Evolutionary conservation across 1,140 invertebrate species (phyloP), one percentile per base, ranked within the genome.

Genomic region (Drosophila seguyi): DNA sequence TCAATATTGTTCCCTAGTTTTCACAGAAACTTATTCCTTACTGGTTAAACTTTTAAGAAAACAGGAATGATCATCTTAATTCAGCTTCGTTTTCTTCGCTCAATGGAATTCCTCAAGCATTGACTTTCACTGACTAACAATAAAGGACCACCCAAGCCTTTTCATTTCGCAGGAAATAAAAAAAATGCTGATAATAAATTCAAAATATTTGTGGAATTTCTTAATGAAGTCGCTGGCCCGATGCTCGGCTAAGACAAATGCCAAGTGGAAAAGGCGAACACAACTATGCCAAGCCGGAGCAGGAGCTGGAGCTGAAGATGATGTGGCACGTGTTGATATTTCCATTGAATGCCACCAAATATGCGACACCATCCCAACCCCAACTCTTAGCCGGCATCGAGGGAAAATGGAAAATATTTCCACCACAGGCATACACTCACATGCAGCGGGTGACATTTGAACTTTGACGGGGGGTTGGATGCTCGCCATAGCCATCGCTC

Each of bases 301-400:
- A 67, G 59, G 22, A 55, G 79, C 38, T 45, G 41, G 22, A 8
- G 60, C 42, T 36, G 34, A 68, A 68, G 68, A 73, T 73, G 69
- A 72, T 73, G 56, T 50, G 81, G 77, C 81, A 88, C 85, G 85
- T 88, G 85, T 76, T 88, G 85, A 88, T 88, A 88, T 88, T 88
- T 81, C 78, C 78, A 88, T 88, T 90, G 85, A 88, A 88, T 88
- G 85, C 65, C 80, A 68, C 65, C 59, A 88, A 90, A 85, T 88
- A 90, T 88, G 85, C 78, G 66, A 61, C 66, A 75, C 67, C 25
- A 53, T 1, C 48, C 16, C 22, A 47, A 16, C 50, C 47, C 72
- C 61, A 39, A 36, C 38, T n/a, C 67, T 14, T 5, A 10, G 55
- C 16, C 45, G 48, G 34, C 34, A 42, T 29, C 50, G 29, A 20